Evolutionary conservation across 2,888 invertebrate species (phyloP).

Genomic region (Listrodromus nycthemerus): DNA sequence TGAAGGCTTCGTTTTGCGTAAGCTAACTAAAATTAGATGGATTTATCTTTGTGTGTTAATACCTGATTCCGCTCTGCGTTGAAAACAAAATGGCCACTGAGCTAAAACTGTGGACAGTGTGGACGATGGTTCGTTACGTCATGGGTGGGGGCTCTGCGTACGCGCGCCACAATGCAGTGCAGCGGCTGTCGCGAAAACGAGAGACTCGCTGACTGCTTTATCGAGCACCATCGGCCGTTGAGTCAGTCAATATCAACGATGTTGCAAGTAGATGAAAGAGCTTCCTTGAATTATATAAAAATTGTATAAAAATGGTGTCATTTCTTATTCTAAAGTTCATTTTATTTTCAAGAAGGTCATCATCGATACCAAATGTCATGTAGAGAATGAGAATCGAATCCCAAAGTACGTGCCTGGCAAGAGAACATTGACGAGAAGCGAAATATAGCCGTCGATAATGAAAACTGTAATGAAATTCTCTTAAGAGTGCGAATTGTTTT

Average conservation of each 20-base stretch:
- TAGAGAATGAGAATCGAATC: not conserved
- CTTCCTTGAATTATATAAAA: not conserved
- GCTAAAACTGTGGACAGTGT: slow-evolving; percentile 65
- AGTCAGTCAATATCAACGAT: not conserved
- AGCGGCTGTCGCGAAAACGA: slow-evolving; percentile 2
- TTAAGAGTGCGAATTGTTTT: no score
- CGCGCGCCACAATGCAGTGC: slow-evolving; percentile 10
- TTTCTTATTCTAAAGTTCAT: not conserved
- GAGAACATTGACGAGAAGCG: not conserved
- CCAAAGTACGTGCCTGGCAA: not conserved
- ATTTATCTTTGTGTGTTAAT: slow-evolving; percentile 80
- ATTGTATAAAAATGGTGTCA: no score
- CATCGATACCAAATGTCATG: not conserved
- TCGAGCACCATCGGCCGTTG: not conserved
- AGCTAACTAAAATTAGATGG: slow-evolving; percentile 74
- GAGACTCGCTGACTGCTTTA: not conserved
- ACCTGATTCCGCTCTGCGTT: slow-evolving; percentile 81
- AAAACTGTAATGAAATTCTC: no score
- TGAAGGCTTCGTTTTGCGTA: slow-evolving; percentile 59
- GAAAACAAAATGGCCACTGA: slow-evolving; percentile 84
- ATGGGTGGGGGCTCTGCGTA: slow-evolving; percentile 13
- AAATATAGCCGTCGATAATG: no score
- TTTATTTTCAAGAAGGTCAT: not conserved
- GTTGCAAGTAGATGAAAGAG: not conserved
- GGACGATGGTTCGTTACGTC: slow-evolving; percentile 62